Evolutionary conservation across 1,140 invertebrate species (phyloP).

Genomic region (Drosophila watanabei): DNA sequence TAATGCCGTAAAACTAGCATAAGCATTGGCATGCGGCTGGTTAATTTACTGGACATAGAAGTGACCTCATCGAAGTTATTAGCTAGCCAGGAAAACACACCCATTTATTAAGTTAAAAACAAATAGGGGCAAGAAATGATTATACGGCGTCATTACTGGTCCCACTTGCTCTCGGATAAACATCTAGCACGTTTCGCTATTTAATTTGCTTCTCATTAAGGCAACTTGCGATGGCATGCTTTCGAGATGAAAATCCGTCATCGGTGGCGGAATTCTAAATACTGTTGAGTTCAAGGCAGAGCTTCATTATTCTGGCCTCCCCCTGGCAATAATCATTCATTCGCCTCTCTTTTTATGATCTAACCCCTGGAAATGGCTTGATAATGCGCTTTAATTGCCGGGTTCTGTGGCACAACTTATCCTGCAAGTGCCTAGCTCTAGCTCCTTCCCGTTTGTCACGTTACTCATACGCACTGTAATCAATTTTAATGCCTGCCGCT

Average conservation of each 20-base stretch:
- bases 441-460: conserved; percentile 43
- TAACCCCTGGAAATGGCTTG: conserved; percentile 16
- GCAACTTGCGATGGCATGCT: conserved; percentile 57
- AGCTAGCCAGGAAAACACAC: conserved; percentile 3
- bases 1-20: conserved; percentile 26
- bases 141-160: conserved; percentile 4
- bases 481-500: conserved; percentile 70
- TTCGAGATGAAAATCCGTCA: conserved; percentile 35
- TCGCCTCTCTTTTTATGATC: conserved; percentile 2
- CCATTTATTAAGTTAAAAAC: conserved; percentile 31
- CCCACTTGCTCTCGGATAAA: conserved; percentile 60
- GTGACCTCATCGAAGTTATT: conserved; percentile 37
- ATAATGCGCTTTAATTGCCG: conserved; percentile 68
- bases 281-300: conserved; percentile 16
- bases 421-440: conserved; percentile 24
- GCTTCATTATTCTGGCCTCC: background rate
- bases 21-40: conserved; percentile 64
- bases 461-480: conserved; percentile 76
- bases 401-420: conserved; percentile 10
- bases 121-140: conserved; percentile 16
- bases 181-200: conserved; percentile 77
- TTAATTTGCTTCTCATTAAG: conserved; percentile 73
- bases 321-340: conserved; percentile 26
- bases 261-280: conserved; percentile 8
- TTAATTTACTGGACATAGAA: conserved; percentile 34